Percentiles rank a stretch among this genome's conserved stretches.
Conservation (phyloP, 2,888 invertebrate species). For the Epinotia bilunana region DNA sequence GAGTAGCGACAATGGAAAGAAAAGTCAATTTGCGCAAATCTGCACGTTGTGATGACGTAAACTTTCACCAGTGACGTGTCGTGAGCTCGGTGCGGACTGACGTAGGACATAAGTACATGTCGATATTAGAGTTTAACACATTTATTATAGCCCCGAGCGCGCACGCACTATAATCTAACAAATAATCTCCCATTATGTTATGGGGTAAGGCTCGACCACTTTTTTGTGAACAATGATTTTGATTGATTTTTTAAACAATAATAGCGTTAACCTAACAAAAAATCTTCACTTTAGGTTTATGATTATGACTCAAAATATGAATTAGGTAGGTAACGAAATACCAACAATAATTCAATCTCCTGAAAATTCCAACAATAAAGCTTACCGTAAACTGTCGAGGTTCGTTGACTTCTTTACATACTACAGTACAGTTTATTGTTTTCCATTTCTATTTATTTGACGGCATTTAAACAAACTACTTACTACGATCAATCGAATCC, state of each 20-base stretch:
- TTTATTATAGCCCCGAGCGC: constrained; percentile 35
- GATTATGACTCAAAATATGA: no score
- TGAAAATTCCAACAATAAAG: no score
- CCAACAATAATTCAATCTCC: no score
- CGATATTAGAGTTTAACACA: constrained; percentile 36
- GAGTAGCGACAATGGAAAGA: constrained; percentile 50
- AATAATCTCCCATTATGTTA: constrained; percentile 33
- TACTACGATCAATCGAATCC: background rate
- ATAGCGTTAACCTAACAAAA: no score
- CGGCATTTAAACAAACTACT: background rate
- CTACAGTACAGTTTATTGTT: no score
- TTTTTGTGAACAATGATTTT: background rate
- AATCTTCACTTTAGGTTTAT: no score
- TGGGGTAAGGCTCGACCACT: constrained; percentile 24
- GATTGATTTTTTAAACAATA: background rate
- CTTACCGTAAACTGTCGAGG: no score
- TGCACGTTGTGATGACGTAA: constrained; percentile 63
- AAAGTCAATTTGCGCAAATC: constrained; percentile 62
- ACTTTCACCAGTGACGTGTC: constrained; percentile 59
- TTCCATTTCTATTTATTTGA: no score
- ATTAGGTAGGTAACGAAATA: no score
- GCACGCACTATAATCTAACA: constrained; percentile 33
- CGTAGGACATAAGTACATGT: constrained; percentile 33
- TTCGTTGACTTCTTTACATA: no score
- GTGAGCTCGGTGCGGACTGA: constrained; percentile 22